Conservation (phyloP, 2,113 vertebrate species). For the Galbula dea region DNA sequence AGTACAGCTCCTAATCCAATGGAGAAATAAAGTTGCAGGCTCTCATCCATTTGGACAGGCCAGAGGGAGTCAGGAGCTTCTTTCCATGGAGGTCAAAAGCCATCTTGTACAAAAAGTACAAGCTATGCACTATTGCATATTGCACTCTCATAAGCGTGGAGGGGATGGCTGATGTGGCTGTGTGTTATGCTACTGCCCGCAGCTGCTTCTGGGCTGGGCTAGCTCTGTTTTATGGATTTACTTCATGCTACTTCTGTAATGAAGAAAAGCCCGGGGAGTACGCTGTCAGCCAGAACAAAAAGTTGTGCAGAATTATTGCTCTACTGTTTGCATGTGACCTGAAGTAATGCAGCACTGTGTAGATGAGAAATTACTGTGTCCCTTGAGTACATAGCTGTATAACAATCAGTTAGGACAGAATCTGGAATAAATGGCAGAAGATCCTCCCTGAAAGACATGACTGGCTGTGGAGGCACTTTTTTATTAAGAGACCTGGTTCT, state of each 20-base stretch:
- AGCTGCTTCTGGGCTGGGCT: neutral
- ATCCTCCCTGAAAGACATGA: neutral
- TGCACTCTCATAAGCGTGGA: neutral
- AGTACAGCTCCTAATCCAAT: neutral
- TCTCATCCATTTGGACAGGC: neutral
- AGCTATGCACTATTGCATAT: neutral
- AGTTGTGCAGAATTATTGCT: neutral
- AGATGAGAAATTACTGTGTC: neutral
- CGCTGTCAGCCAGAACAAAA: neutral
- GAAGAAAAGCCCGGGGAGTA: neutral
- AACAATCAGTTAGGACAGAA: neutral
- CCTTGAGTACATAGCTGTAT: neutral
- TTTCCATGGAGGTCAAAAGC: neutral
- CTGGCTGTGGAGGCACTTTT: neutral
- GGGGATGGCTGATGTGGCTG: neutral
- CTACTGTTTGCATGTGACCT: neutral
- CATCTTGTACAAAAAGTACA: neutral
- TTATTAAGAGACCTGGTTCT: neutral
- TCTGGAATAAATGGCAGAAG: neutral
- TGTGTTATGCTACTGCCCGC: neutral
- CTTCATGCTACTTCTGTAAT: neutral
- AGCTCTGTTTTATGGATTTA: neutral
- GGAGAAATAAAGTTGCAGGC: neutral
- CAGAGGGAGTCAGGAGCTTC: neutral
- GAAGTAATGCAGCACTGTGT: neutral